These are phyloP conservation scores for Antechinus stuartii DNA, from an alignment of 2,113 vertebrate species.

Conservation along the genomic window DNA sequence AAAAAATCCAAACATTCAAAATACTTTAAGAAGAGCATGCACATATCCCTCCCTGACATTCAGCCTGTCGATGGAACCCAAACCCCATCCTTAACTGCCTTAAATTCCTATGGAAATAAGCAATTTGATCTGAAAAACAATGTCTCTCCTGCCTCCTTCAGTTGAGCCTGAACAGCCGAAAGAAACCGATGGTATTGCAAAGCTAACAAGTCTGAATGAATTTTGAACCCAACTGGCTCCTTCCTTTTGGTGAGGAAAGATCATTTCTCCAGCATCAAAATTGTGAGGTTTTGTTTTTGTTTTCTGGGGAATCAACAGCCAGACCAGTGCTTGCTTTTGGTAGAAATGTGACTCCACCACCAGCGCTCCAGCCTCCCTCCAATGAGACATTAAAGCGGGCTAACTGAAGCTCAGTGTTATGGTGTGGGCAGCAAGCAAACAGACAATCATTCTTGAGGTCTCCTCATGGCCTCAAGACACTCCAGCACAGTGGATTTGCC, in stretches of 20 bases:
- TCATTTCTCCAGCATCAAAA: background rate
- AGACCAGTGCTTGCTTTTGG: background rate
- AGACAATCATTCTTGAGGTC: conserved; percentile 1
- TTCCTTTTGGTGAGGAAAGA: background rate
- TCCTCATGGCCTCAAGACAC: background rate
- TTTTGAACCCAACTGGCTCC: background rate
- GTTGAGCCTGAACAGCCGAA: background rate
- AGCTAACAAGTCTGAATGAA: background rate
- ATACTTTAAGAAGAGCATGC: background rate
- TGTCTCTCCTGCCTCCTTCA: background rate
- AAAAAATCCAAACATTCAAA: background rate
- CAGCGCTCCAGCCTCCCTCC: background rate
- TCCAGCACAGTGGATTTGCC: background rate
- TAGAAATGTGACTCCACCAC: background rate
- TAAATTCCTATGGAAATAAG: background rate
- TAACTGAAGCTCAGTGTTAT: background rate
- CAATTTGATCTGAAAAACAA: background rate
- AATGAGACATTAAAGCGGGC: background rate
- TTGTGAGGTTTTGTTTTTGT: background rate
- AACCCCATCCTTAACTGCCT: background rate
- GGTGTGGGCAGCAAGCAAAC: background rate
- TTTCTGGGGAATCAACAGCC: background rate
- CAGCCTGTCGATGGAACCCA: background rate
- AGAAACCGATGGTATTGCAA: background rate
- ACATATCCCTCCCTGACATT: background rate